Base-by-base conservation (phyloP, 2,113 vertebrate genomes). In the Phrynocephalus versicolor region DNA sequence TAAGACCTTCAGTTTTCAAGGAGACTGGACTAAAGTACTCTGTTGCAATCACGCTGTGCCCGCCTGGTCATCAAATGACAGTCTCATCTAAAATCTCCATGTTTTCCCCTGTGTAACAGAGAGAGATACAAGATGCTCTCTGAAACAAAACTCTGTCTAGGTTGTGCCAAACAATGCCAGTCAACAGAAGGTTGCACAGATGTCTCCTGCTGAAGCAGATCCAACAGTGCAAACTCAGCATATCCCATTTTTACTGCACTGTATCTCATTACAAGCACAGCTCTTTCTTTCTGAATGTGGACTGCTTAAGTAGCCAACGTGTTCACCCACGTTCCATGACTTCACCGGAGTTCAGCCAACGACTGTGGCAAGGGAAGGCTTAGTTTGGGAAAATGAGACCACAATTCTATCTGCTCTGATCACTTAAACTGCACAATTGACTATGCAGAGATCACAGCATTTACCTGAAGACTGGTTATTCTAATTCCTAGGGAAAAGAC, bases 1-100 rank as follows among this genome's bases (percentile, higher is more conserved):
- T 85, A 45, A 84, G 74, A 84, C 81, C 62, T 72, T 65, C n/a
- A 27, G 18, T 55, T 83, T 85, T 89, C 77, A 87, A 88, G 70
- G 8, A 2, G 79, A 35, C n/a, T 73, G 13, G 82, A 65, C n/a
- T 74, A 73, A 77, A 19, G 9, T 13, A 69, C 82, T 71, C 62
- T 71, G 30, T 27, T 71, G 30, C 2, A 12, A 30, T 19, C 39
- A 60, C 15, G 15, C 62, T 33, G 14, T 69, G 62, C 18, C 73
- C 60, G 45, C 62, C 1, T 21, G n/a, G 16, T 30, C 78, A n/a
- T 74, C 55, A 19, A 81, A 37, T 75, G 23, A 30, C 72, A 65
- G 57, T 14, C 3, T 12, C 60, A 65, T 14, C 33, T 69, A 6
- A n/a, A 58, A 25, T 35, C 80, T 19, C 19, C 35, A 70, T 30